These are phyloP conservation scores for Himalopsyche phryganea DNA, from an alignment of 1,140 invertebrate genomes.

Conservation along the genomic window DNA sequence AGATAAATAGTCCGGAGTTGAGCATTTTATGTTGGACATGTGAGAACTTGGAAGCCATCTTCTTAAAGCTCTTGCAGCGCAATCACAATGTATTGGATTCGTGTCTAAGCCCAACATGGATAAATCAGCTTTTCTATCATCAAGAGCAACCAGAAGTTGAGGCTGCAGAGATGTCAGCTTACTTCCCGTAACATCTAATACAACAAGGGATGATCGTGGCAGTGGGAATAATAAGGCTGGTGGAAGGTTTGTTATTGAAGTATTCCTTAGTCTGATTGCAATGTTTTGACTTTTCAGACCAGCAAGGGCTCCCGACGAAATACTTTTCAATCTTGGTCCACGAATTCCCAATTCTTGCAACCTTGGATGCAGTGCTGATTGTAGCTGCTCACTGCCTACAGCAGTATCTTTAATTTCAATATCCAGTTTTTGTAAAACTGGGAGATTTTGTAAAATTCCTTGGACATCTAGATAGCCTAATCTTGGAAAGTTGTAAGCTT, in stretches of 20 bases:
- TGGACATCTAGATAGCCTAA: slow-evolving; percentile 80
- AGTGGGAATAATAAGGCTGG: slow-evolving; percentile 81
- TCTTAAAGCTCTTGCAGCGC: slow-evolving; percentile 72
- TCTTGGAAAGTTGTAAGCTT: slow-evolving; percentile 71
- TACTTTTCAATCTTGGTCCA: slow-evolving; percentile 69
- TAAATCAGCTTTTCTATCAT: slow-evolving; percentile 73
- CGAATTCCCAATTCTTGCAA: slow-evolving; percentile 69
- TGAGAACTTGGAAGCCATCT: slow-evolving; percentile 67
- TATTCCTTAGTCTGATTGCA: slow-evolving; percentile 72
- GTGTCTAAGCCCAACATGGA: slow-evolving; percentile 66
- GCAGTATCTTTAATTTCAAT: slow-evolving; percentile 83
- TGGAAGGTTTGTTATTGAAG: slow-evolving; percentile 71
- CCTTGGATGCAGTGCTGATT: slow-evolving; percentile 73
- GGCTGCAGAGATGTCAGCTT: slow-evolving; percentile 70
- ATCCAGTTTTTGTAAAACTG: slow-evolving; percentile 67
- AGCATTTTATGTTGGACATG: slow-evolving; percentile 61
- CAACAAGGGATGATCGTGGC: slow-evolving; percentile 79
- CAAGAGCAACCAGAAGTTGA: slow-evolving; percentile 73
- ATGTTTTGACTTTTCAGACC: slow-evolving; percentile 70
- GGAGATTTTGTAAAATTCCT: slow-evolving; percentile 69
- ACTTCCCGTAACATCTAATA: slow-evolving; percentile 73
- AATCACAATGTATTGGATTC: slow-evolving; percentile 83
- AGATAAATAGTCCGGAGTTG: slow-evolving; percentile 63
- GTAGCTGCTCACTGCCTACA: slow-evolving; percentile 78
- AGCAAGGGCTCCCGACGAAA: slow-evolving; percentile 78